These are phyloP conservation scores for Eurypyga helias DNA, from an alignment of 2,113 vertebrate species.

Conservation along the genomic window DNA sequence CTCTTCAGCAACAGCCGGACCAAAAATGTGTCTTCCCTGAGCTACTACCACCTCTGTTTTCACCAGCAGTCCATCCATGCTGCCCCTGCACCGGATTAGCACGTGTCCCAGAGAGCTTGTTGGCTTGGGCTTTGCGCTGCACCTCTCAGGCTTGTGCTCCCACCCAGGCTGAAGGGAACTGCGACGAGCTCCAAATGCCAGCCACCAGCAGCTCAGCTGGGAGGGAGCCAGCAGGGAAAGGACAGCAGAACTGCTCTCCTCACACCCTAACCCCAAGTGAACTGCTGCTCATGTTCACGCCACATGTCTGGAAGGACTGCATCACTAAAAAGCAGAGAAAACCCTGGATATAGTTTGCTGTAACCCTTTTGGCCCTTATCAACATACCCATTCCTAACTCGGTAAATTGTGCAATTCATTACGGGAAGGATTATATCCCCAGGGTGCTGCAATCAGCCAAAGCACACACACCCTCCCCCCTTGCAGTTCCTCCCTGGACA, in stretches of 20 bases:
- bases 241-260: not conserved
- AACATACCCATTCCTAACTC: not conserved
- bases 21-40: not conserved
- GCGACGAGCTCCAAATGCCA: not conserved
- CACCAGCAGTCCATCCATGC: not conserved
- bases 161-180: not conserved
- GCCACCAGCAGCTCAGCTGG: not conserved
- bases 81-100: not conserved
- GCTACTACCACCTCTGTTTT: not conserved
- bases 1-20: not conserved
- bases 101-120: fast-evolving
- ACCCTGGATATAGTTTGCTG: not conserved
- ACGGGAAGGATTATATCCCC: not conserved
- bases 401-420: not conserved
- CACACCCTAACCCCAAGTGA: not conserved
- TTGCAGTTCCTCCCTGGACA: not conserved
- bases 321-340: not conserved
- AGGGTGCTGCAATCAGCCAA: not conserved
- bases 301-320: not conserved
- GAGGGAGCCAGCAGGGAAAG: not conserved
- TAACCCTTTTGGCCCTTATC: too few species aligned
- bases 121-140: not conserved
- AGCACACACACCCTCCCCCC: not conserved
- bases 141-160: fast-evolving
- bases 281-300: not conserved